phyloP scores from a whole-genome alignment of 1,140 invertebrate genomes.

The Drosophila sturtevanti region DNA sequence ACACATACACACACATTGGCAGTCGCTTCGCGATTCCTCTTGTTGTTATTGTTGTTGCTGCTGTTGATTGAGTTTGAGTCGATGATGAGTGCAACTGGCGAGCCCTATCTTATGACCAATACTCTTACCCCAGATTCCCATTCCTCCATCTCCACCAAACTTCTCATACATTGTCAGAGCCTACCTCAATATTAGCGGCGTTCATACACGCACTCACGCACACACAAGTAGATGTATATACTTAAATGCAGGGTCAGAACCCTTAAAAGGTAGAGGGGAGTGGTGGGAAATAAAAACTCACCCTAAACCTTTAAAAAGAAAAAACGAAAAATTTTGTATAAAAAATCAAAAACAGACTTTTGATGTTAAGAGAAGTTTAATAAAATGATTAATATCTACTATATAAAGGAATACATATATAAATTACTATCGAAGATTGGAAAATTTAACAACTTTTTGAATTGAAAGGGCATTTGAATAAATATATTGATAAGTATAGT shows the following conservation, averaged over 20 bases:
- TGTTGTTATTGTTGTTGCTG: conserved; percentile 41
- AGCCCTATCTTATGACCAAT: conserved; percentile 27
- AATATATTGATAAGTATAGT: no score
- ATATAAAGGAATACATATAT: no score
- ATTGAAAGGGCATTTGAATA: no score
- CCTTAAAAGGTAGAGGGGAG: background rate
- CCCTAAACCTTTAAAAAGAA: background rate
- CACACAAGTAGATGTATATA: background rate
- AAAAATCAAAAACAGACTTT: background rate
- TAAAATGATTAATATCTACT: no score
- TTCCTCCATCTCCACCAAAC: background rate
- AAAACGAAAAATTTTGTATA: background rate
- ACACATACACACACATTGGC: conserved; percentile 14
- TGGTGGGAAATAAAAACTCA: background rate
- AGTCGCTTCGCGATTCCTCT: conserved; percentile 34
- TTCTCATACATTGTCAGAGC: conserved; percentile 32
- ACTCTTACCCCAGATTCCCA: background rate
- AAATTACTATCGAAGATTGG: no score
- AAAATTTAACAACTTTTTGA: no score
- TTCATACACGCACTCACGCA: conserved; percentile 33
- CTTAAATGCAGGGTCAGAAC: background rate
- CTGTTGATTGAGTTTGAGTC: conserved; percentile 74
- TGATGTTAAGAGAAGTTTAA: background rate
- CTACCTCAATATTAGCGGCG: conserved; percentile 75
- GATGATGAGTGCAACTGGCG: conserved; percentile 72